Base-by-base conservation (phyloP, 2,888 invertebrate species). In the Dryomyza anilis region DNA sequence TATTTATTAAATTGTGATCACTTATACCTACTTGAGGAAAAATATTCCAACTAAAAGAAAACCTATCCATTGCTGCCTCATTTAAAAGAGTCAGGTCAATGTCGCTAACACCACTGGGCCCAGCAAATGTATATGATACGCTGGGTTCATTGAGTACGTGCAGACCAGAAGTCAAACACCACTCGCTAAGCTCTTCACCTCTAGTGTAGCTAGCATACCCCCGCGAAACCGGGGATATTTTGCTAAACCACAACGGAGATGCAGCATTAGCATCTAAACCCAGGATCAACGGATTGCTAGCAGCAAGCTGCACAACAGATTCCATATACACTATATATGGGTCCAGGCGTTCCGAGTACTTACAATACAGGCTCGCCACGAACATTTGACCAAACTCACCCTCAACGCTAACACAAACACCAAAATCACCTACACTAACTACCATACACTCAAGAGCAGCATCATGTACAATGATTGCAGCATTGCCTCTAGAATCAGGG, bases 331-430 rank as follows among this genome's bases (percentile, higher is more conserved):
- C n/a, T 0, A 69, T 39, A 25, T 64, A 64, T 10, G 56, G 69
- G 21, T 64, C 66, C 14, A 67, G 2, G 0, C 25, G 23, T 0
- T 21, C 27, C 16, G 29, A 25, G 14, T 52, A 67, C 36, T 56
- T 57, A 50, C 67, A 69, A 64, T 67, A 69, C 29, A 65, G 52
- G 48, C 60, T 39, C 53, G 23, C 23, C 21, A 66, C 39, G 16
- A 63, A 61, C 56, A 59, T n/a, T 50, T 36, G 39, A 56, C 68
- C 67, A 67, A 61, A 69, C 10, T 55, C 29, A 25, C 67, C 69
- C 14, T 60, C 57, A 19, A 68, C 63, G 23, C 60, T 50, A 33
- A 70, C 65, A 62, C 67, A 67, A 56, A 70, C 68, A 7, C 70
- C 70, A 46, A 36, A 60, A 0, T 67, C 64, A 10, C 67, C 65